Base-by-base conservation (phyloP, 2,888 invertebrate genomes). In the Caenorhabditis sulstoni region DNA sequence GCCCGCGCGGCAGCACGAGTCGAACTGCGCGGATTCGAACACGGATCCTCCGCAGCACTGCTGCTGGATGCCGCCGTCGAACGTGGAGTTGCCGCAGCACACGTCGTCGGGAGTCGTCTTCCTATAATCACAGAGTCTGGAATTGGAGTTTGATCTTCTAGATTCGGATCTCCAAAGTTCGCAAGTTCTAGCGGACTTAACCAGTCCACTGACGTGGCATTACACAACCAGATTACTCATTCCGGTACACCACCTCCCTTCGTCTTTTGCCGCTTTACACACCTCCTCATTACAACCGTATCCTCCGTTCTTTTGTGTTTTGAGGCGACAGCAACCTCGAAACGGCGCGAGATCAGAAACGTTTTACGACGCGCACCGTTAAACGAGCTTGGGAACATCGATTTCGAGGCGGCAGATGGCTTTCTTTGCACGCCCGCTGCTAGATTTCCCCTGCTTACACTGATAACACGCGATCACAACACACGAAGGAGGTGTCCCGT, bases 41-140 rank as follows among this genome's bases (percentile, higher is more conserved):
- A 84, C 82, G 18, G 39, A 35, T 5, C 65, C 50, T 2, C 86
- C 88, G 65, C 89, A 89, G 67, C 89, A 89, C 8, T 81, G 83
- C 62, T 89, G 85, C 2, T 74, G 79, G n/a, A 74, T 37, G 11
- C 87, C 87, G 9, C 87, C 87, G 65, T 89, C 89, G 75, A 84
- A 89, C 0, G 84, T 80, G 1, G 83, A 78, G n/a, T 55, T 77
- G 0, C 89, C 89, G 58, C 89, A 89, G 62, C 89, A 89, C 7
- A 79, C 59, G 39, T 86, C 86, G 37, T 77, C 70, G 0, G 81
- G 73, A 22, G 76, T 78, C 12, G 59, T 47, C 37, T 74, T 80
- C n/a, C n/a, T n/a, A n/a, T n/a, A n/a, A n/a, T n/a, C n/a, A n/a
- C n/a, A n/a, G n/a, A n/a, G n/a, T 45, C 84, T 77, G 57, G 37